phyloP scores from a whole-genome alignment of 2,888 invertebrate species.

The Brachycybe producta region DNA sequence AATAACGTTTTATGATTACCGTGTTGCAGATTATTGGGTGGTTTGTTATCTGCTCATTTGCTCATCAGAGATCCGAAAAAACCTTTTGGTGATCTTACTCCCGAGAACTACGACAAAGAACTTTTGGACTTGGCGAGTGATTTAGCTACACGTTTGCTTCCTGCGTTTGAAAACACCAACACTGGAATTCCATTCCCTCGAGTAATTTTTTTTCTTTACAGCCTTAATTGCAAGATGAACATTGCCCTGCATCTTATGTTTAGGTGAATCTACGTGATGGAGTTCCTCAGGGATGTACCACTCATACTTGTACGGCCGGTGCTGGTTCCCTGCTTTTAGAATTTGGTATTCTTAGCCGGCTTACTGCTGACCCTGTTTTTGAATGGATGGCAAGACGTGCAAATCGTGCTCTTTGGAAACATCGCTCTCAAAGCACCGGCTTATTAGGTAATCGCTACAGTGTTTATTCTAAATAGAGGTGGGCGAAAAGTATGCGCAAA shows the following conservation, averaged over 20 bases:
- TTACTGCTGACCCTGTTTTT: slow-evolving; percentile 45
- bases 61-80: slow-evolving; percentile 43
- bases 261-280: slow-evolving; percentile 43
- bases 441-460: slow-evolving; percentile 38
- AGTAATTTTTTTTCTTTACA: slow-evolving; percentile 25
- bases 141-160: slow-evolving; percentile 43
- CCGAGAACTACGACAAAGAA: slow-evolving; percentile 42
- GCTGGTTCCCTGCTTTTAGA: slow-evolving; percentile 48
- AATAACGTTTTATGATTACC: no score
- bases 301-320: slow-evolving; percentile 49
- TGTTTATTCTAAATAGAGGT: background rate
- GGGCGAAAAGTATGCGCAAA: background rate
- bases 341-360: slow-evolving; percentile 45
- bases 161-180: slow-evolving; percentile 45
- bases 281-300: slow-evolving; percentile 39
- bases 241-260: background rate
- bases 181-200: slow-evolving; percentile 45
- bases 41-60: slow-evolving; percentile 47
- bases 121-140: slow-evolving; percentile 47
- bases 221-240: background rate
- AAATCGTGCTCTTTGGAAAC: slow-evolving; percentile 41
- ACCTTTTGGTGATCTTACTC: slow-evolving; percentile 41
- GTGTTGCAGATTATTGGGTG: slow-evolving; percentile 45
- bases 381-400: slow-evolving; percentile 45
- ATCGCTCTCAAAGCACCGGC: slow-evolving; percentile 43